A percentile compares a stretch with the other conserved stretches of the same genome.
Evolutionary conservation across 64 coral and sea anemone genomes (phyloP).

Genomic region (Montipora capricornis): DNA sequence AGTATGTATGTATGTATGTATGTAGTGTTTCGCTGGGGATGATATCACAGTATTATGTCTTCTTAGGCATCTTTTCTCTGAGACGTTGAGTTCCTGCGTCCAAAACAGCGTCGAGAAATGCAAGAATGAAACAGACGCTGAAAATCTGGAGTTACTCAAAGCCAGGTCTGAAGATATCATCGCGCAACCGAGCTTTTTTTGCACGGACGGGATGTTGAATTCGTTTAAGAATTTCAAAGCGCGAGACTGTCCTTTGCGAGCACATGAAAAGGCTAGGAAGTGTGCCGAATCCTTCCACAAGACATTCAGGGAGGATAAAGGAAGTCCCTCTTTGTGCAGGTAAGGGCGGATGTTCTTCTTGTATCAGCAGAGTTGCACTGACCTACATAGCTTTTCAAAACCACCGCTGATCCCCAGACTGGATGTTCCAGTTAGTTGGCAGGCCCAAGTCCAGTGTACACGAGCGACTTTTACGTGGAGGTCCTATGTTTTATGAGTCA

Average conservation of each 20-base stretch:
- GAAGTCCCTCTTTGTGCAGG: background rate
- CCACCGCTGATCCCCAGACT: too few relatives aligned
- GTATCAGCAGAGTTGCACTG: background rate
- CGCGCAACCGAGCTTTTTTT: background rate
- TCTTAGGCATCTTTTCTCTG: background rate
- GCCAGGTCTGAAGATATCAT: fast-evolving
- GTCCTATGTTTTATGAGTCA: too few relatives aligned
- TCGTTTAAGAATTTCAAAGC: background rate
- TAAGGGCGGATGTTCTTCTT: background rate
- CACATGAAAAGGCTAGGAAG: background rate
- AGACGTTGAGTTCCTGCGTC: background rate
- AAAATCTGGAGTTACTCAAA: background rate
- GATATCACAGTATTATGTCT: background rate
- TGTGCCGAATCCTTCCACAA: background rate
- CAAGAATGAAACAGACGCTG: background rate
- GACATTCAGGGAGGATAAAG: background rate
- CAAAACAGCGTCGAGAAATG: background rate
- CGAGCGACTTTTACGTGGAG: too few relatives aligned
- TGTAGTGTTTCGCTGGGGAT: background rate
- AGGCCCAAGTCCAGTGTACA: too few relatives aligned
- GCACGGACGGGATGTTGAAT: background rate
- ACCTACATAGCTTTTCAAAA: too few relatives aligned
- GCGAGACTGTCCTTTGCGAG: background rate
- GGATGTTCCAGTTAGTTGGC: too few relatives aligned
- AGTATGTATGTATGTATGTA: too few relatives aligned